Percentiles rank a stretch among this genome's conserved stretches.
Conservation (phyloP, 2,113 vertebrate genomes). For the Tor tambroides region DNA sequence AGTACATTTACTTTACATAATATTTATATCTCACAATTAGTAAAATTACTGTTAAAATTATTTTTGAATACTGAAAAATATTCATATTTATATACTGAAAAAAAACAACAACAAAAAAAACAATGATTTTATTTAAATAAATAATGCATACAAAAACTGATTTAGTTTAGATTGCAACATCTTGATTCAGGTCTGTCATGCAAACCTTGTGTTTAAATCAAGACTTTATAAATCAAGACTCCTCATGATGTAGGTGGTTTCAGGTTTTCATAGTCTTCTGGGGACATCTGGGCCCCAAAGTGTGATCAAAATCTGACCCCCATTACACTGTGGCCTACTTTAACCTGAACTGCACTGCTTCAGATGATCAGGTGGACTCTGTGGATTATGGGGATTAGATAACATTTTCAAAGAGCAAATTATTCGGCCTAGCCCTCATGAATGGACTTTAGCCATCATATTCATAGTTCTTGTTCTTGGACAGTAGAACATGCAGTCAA, state of each 20-base stretch:
- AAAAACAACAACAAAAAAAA: too few species aligned
- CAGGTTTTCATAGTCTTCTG: background rate
- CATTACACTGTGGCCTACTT: background rate
- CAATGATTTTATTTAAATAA: too few species aligned
- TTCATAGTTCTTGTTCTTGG: background rate
- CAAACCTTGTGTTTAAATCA: too few species aligned
- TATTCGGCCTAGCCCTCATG: background rate
- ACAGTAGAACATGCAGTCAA: background rate
- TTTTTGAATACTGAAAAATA: too few species aligned
- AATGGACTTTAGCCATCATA: background rate
- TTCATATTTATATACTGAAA: too few species aligned
- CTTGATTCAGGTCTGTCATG: too few species aligned
- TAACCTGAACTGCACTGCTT: background rate
- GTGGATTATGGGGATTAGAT: slow-evolving; percentile 40
- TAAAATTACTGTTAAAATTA: too few species aligned
- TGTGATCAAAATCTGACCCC: background rate
- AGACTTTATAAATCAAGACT: too few species aligned
- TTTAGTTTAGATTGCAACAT: too few species aligned
- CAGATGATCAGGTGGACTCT: background rate
- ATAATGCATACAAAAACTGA: too few species aligned
- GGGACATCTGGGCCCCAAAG: background rate
- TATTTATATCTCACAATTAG: too few species aligned
- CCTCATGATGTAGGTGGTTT: background rate
- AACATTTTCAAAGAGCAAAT: slow-evolving; percentile 34
- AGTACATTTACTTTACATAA: too few species aligned